A percentile compares a stretch with the other conserved stretches of the same genome.
These are phyloP conservation scores for Kryphioiulus occultus DNA, from an alignment of 2,888 invertebrate genomes.

Conservation along the genomic window DNA sequence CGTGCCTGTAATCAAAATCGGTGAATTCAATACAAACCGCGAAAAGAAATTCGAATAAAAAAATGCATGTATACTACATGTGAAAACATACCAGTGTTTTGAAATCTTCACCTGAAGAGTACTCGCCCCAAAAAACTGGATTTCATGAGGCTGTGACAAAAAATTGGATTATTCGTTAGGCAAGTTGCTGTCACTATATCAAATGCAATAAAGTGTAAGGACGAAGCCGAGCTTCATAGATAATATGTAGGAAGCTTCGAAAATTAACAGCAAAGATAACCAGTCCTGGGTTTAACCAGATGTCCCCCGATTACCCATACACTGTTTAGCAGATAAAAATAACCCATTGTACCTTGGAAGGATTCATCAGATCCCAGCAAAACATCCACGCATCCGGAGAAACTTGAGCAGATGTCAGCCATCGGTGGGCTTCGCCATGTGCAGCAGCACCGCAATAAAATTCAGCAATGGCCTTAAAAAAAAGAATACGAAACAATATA, in stretches of 20 bases:
- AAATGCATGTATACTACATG: not conserved
- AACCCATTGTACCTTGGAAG: slow-evolving; percentile 74
- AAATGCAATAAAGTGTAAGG: too few species aligned
- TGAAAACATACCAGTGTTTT: slow-evolving; percentile 72
- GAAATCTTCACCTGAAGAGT: slow-evolving; percentile 87
- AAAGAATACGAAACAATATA: slow-evolving; percentile 6
- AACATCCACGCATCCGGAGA: slow-evolving; percentile 92
- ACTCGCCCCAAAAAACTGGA: slow-evolving; percentile 93
- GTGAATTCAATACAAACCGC: too few species aligned
- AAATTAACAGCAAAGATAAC: too few species aligned
- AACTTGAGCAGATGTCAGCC: slow-evolving; percentile 84
- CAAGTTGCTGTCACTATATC: too few species aligned
- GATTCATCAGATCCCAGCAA: slow-evolving; percentile 86
- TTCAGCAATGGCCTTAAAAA: slow-evolving; percentile 68
- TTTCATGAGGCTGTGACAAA: slow-evolving; percentile 76
- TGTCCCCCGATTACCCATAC: too few species aligned
- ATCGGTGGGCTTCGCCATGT: slow-evolving; percentile 80
- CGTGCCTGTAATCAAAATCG: slow-evolving; percentile 66
- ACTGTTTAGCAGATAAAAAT: too few species aligned
- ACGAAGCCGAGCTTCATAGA: too few species aligned
- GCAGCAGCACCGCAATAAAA: slow-evolving; percentile 71
- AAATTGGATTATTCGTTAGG: not conserved
- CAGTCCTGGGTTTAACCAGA: too few species aligned
- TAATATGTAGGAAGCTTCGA: too few species aligned
- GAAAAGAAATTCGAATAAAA: not conserved